A percentile compares a stretch with the other conserved stretches of the same genome.
These are phyloP conservation scores for Drosophila histrio DNA, from an alignment of 2,888 invertebrate genomes.

Conservation along the genomic window DNA sequence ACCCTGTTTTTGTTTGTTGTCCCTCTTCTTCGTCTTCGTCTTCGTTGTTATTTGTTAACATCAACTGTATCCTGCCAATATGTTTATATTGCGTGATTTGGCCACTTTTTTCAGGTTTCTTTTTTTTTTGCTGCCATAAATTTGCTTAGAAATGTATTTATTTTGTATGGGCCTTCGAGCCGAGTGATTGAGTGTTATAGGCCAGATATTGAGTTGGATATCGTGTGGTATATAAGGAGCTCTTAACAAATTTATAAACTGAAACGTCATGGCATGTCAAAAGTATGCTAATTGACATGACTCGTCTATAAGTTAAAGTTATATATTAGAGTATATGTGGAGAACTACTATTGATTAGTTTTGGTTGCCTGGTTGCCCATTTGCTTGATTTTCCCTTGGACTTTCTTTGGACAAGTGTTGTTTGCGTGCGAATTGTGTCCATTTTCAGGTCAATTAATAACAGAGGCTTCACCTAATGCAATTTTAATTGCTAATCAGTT, in stretches of 20 bases:
- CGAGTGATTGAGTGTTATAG: slow-evolving; percentile 43
- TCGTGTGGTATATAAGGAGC: slow-evolving; percentile 14
- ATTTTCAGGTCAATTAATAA: slow-evolving; percentile 30
- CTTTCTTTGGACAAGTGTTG: slow-evolving; percentile 13
- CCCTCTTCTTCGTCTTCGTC: slow-evolving; percentile 25
- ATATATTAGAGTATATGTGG: slow-evolving; percentile 11
- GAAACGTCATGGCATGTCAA: slow-evolving; percentile 42
- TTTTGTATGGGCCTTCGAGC: slow-evolving; percentile 21
- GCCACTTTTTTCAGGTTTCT: slow-evolving; percentile 34
- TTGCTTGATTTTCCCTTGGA: slow-evolving; percentile 14
- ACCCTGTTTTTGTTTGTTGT: slow-evolving; percentile 9
- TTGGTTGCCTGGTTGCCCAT: slow-evolving; percentile 52
- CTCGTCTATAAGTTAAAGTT: slow-evolving; percentile 8
- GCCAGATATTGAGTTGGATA: slow-evolving; percentile 24
- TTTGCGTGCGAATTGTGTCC: not conserved
- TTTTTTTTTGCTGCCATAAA: slow-evolving; percentile 24
- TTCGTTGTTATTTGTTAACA: slow-evolving; percentile 49
- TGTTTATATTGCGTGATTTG: slow-evolving; percentile 63
- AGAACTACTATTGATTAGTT: slow-evolving; percentile 48
- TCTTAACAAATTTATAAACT: slow-evolving; percentile 46
- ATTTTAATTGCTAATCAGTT: slow-evolving; percentile 31
- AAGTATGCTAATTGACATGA: slow-evolving; percentile 53
- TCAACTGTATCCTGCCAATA: slow-evolving; percentile 55
- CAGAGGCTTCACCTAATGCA: slow-evolving; percentile 24
- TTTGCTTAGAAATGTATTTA: slow-evolving; percentile 50